Evolutionary conservation across 2,797 vertebrate species (phyloP).

Genomic region (Thunnus albacares): DNA sequence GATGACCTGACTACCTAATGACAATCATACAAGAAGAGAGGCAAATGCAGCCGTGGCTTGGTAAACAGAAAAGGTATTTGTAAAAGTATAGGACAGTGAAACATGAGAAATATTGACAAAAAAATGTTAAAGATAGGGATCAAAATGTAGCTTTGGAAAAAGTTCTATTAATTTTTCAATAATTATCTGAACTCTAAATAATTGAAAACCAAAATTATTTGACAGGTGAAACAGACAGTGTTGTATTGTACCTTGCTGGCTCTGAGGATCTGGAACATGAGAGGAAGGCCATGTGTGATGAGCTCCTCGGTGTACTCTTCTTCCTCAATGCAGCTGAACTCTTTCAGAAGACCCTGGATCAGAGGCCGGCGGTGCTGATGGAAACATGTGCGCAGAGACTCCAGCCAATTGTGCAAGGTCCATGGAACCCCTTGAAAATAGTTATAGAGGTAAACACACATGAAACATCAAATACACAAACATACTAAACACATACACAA

Average conservation of each 20-base stretch:
- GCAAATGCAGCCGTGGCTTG: not conserved
- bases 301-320: slow-evolving; percentile 97
- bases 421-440: slow-evolving; percentile 91
- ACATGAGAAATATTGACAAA: not conserved
- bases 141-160: not conserved
- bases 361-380: slow-evolving; percentile 94
- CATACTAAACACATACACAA: not conserved
- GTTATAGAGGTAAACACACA: not conserved
- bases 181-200: not conserved
- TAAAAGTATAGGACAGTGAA: not conserved
- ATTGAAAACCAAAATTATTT: not conserved
- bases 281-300: slow-evolving; percentile 93
- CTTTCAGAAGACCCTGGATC: slow-evolving; percentile 96
- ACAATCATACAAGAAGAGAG: slow-evolving; percentile 12
- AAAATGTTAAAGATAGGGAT: not conserved
- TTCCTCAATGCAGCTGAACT: slow-evolving; percentile 97
- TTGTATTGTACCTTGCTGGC: slow-evolving; percentile 93
- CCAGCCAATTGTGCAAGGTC: slow-evolving; percentile 96
- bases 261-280: slow-evolving; percentile 97
- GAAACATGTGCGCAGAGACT: slow-evolving; percentile 95
- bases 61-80: slow-evolving; percentile 5
- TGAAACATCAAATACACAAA: slow-evolving; percentile 3
- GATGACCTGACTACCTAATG: slow-evolving; percentile 22
- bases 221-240: not conserved
- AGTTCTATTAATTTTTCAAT: not conserved